Percentiles rank a stretch among this genome's conserved stretches.
These are phyloP conservation scores for Vanessa tameamea DNA, from an alignment of 1,140 invertebrate genomes.

Conservation along the genomic window DNA sequence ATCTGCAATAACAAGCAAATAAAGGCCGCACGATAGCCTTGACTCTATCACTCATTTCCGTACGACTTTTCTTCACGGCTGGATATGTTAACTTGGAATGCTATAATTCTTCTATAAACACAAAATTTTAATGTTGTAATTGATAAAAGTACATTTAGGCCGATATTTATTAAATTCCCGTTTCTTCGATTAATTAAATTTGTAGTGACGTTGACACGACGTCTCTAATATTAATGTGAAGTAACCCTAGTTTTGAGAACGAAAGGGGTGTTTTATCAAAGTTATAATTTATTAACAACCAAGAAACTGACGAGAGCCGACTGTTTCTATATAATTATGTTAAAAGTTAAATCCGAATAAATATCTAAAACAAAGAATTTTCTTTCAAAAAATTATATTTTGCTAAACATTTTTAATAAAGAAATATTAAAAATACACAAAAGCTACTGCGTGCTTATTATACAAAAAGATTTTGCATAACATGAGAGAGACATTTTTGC, in stretches of 20 bases:
- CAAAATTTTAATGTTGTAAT: no score
- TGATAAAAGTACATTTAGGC: background rate
- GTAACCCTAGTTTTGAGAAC: slow-evolving; percentile 2
- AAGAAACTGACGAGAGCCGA: background rate
- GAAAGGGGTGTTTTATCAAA: background rate
- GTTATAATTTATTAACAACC: background rate
- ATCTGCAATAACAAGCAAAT: no score
- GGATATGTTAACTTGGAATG: no score
- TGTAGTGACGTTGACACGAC: slow-evolving; percentile 22
- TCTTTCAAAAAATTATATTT: background rate
- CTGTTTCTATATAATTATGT: background rate
- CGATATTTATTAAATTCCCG: background rate
- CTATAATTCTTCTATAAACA: no score
- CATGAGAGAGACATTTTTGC: slow-evolving; percentile 3
- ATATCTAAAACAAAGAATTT: background rate
- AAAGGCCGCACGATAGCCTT: no score
- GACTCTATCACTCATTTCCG: no score
- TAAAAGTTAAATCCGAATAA: background rate
- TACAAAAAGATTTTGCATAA: slow-evolving; percentile 1
- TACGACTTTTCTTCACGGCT: no score
- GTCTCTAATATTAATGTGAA: slow-evolving; percentile 12
- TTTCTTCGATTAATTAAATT: slow-evolving; percentile 15
- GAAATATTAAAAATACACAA: slow-evolving; percentile 2
- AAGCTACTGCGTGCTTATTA: slow-evolving; percentile 1
- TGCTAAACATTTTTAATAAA: background rate